Conservation (phyloP, 2,888 invertebrate species). For the Matsumyia berberina region DNA sequence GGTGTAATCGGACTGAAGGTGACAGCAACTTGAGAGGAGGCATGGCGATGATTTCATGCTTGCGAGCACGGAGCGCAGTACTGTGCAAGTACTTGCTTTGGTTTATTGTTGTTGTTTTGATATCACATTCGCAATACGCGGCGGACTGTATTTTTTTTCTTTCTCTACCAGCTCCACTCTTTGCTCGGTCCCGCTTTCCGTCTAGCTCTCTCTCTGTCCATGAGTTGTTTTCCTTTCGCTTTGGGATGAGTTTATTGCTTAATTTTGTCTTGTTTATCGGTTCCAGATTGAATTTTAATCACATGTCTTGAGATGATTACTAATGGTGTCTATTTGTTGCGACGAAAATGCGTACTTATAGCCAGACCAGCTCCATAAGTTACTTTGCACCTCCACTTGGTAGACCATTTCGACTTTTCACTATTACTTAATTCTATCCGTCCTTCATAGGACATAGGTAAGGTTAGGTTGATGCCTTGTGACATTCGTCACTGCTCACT, state of each 20-base stretch:
- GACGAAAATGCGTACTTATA: too few relatives aligned
- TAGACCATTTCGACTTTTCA: too few relatives aligned
- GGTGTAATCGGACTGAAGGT: background rate
- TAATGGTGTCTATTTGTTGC: too few relatives aligned
- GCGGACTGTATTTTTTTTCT: slow-evolving; percentile 60
- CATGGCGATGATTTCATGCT: slow-evolving; percentile 39
- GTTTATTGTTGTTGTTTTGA: slow-evolving; percentile 28
- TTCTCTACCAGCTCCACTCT: slow-evolving; percentile 33
- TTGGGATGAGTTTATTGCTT: background rate
- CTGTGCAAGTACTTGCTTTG: slow-evolving; percentile 1
- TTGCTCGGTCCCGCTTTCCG: slow-evolving; percentile 1
- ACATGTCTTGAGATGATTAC: slow-evolving; percentile 18
- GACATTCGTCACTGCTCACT: too few relatives aligned
- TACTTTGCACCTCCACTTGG: too few relatives aligned
- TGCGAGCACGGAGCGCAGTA: slow-evolving; percentile 20
- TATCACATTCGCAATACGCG: slow-evolving; percentile 24
- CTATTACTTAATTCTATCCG: too few relatives aligned
- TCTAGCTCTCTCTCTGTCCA: slow-evolving; percentile 5
- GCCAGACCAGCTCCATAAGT: too few relatives aligned
- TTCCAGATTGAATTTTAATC: background rate
- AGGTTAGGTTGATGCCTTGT: too few relatives aligned
- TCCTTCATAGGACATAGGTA: too few relatives aligned
- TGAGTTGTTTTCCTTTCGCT: background rate
- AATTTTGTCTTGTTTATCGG: background rate
- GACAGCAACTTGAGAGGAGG: background rate